A percentile compares a stretch with the other conserved stretches of the same genome.
Evolutionary conservation across 2,888 invertebrate genomes (phyloP).

Genomic region (Xestia xanthographa): DNA sequence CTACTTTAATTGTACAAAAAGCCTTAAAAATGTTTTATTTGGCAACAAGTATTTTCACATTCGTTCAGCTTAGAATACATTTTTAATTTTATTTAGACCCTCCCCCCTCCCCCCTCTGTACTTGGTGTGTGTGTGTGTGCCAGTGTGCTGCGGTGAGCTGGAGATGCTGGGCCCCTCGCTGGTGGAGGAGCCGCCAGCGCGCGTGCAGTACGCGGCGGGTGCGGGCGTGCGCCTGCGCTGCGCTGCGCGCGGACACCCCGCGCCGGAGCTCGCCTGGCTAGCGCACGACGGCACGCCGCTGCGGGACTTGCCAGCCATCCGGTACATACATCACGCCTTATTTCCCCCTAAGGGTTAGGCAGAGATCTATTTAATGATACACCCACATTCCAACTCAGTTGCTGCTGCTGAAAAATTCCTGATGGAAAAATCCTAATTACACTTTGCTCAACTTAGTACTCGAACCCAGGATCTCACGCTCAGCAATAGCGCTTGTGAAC

Average conservation of each 20-base stretch:
- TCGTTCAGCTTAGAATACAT: background rate
- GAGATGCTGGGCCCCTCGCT: constrained; percentile 74
- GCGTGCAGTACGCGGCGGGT: constrained; percentile 71
- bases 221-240: constrained; percentile 75
- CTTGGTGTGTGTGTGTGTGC: background rate
- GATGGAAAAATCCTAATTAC: background rate
- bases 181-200: constrained; percentile 73
- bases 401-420: background rate
- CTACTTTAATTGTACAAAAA: background rate
- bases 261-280: constrained; percentile 77
- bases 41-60: background rate
- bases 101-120: background rate
- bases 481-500: background rate
- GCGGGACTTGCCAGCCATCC: constrained; percentile 69
- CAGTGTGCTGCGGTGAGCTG: constrained; percentile 48
- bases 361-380: background rate
- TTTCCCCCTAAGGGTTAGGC: background rate
- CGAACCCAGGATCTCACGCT: background rate
- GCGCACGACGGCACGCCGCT: constrained; percentile 73
- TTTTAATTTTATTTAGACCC: background rate
- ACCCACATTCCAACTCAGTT: background rate
- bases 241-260: constrained; percentile 75
- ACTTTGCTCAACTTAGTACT: background rate
- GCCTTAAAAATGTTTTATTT: background rate
- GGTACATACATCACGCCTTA: constrained; percentile 62